Percentiles rank a stretch among this genome's conserved stretches.
Evolutionary conservation across 2,797 vertebrate genomes (phyloP).

Genomic region (Acrocephalus scirpaceus): DNA sequence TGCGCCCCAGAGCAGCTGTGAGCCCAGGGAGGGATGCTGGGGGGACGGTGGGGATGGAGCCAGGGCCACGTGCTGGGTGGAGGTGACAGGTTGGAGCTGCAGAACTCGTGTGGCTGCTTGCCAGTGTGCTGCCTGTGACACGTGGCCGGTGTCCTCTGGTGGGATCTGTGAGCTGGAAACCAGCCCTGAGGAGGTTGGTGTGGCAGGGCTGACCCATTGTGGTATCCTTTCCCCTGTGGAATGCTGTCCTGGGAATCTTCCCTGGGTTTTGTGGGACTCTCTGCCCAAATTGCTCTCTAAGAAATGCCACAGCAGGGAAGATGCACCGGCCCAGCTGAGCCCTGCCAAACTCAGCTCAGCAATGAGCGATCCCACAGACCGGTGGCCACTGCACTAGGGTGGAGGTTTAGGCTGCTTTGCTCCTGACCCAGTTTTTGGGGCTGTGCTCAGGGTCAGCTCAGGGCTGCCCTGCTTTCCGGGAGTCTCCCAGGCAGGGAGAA

Average conservation of each 20-base stretch:
- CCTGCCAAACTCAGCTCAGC: neutral
- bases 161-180: neutral
- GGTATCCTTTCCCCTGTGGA: neutral
- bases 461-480: neutral
- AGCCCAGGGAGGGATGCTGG: neutral
- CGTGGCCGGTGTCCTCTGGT: neutral
- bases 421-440: neutral
- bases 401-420: neutral
- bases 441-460: neutral
- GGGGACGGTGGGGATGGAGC: neutral
- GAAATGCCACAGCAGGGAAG: neutral
- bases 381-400: fast-evolving
- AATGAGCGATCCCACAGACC: neutral
- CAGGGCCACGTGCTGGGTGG: fast-evolving
- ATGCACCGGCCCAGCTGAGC: neutral
- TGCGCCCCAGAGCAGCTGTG: neutral
- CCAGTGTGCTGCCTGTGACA: neutral
- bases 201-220: neutral
- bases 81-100: neutral
- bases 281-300: neutral
- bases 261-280: neutral
- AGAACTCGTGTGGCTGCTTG: fast-evolving
- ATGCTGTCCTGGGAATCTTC: neutral
- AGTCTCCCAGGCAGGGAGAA: neutral
- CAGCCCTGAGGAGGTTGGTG: neutral